phyloP scores from a whole-genome alignment of 2,888 invertebrate genomes.

The Nymphalis urticae region DNA sequence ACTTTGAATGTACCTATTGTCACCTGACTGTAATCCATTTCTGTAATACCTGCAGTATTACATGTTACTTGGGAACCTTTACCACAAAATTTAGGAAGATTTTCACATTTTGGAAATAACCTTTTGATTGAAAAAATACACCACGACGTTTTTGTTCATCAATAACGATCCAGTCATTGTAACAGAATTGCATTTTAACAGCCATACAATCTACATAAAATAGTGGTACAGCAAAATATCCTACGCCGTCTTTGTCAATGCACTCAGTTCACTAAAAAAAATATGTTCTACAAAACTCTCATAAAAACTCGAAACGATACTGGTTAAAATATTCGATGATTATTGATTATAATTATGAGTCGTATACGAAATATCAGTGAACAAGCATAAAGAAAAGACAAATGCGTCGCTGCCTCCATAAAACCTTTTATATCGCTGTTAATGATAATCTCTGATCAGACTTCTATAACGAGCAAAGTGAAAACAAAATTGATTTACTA shows the following conservation, averaged over 20 bases:
- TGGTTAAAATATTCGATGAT: no score
- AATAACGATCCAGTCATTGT: constrained; percentile 94
- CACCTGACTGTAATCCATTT: constrained; percentile 89
- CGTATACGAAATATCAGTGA: no score
- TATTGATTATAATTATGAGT: no score
- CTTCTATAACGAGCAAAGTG: no score
- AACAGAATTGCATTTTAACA: constrained; percentile 94
- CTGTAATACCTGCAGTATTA: constrained; percentile 91
- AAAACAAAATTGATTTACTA: no score
- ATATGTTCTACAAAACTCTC: no score
- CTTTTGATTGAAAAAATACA: constrained; percentile 89
- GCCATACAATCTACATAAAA: constrained; percentile 97
- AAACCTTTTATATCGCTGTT: no score
- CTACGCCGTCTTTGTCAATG: constrained; percentile 84
- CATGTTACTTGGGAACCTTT: constrained; percentile 86
- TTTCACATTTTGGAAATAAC: constrained; percentile 95
- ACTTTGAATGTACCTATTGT: constrained; percentile 92
- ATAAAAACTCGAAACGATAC: no score
- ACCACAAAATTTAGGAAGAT: constrained; percentile 86
- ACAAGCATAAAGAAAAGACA: no score
- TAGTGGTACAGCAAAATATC: constrained; percentile 86
- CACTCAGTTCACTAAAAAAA: constrained; percentile 81
- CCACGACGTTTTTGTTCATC: constrained; percentile 92
- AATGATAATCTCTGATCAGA: no score
- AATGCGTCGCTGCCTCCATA: no score